Conservation (phyloP, 2,888 invertebrate genomes). For the Ischnus inquisitorius region DNA sequence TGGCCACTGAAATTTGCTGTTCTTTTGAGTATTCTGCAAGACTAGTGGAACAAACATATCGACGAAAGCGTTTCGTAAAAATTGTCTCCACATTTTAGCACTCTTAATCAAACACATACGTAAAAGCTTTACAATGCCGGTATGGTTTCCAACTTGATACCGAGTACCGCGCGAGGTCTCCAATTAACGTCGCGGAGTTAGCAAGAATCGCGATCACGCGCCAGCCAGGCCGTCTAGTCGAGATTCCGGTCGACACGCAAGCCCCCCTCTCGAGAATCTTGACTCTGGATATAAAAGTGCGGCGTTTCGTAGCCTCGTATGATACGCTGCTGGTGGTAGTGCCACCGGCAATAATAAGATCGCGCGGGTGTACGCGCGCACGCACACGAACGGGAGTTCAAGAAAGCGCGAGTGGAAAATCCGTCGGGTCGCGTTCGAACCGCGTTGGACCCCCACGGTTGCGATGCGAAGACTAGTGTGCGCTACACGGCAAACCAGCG, state of each 20-base stretch:
- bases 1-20: background rate
- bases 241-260: slow-evolving; percentile 63
- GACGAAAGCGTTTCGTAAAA: background rate
- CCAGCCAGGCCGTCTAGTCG: slow-evolving; percentile 42
- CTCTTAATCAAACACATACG: background rate
- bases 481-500: slow-evolving; percentile 49
- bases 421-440: slow-evolving; percentile 37
- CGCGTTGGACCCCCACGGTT: slow-evolving; percentile 17
- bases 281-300: slow-evolving; percentile 44
- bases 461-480: slow-evolving; percentile 20
- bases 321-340: slow-evolving; percentile 39
- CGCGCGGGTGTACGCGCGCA: slow-evolving; percentile 23
- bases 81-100: background rate
- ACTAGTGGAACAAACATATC: background rate
- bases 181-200: slow-evolving; percentile 51
- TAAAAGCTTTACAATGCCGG: background rate
- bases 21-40: background rate
- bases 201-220: slow-evolving; percentile 53
- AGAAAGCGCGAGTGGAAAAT: slow-evolving; percentile 57
- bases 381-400: slow-evolving; percentile 18
- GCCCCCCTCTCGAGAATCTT: slow-evolving; percentile 42
- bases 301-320: slow-evolving; percentile 13
- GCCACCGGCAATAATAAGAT: slow-evolving; percentile 53
- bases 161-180: slow-evolving; percentile 35
- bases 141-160: slow-evolving; percentile 23